Evolutionary conservation across 2,797 vertebrate species (phyloP).

Genomic region (Hybognathus amarus): DNA sequence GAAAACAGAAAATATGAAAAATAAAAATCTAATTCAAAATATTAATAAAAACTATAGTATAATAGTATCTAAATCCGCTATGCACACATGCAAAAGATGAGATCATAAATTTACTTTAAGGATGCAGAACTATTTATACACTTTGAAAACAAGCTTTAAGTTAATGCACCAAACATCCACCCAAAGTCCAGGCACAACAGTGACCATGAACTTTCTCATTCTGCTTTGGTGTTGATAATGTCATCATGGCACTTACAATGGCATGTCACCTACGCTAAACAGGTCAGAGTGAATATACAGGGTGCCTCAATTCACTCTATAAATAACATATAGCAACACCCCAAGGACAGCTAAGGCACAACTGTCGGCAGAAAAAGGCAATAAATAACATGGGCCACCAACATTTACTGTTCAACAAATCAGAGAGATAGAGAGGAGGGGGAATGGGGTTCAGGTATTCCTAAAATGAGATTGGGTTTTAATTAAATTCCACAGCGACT

Average conservation of each 20-base stretch:
- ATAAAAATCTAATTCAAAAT: too few relatives aligned
- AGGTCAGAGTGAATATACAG: constrained; percentile 23
- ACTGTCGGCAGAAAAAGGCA: constrained; percentile 26
- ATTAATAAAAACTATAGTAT: too few relatives aligned
- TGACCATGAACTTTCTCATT: constrained; percentile 2
- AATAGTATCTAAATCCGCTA: too few relatives aligned
- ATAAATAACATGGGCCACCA: constrained; percentile 26
- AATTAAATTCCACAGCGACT: constrained; percentile 28
- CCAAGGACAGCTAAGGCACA: constrained; percentile 33
- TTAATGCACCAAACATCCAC: background rate
- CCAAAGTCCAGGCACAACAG: background rate
- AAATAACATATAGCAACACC: constrained; percentile 36
- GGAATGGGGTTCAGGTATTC: background rate
- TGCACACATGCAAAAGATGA: too few relatives aligned
- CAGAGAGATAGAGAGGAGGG: background rate
- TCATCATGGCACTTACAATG: constrained; percentile 8
- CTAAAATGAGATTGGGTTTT: constrained; percentile 12
- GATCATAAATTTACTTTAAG: too few relatives aligned
- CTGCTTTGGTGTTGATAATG: constrained; percentile 1
- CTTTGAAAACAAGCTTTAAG: too few relatives aligned
- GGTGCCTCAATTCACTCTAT: constrained; percentile 25
- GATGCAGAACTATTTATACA: too few relatives aligned
- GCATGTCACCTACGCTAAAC: background rate
- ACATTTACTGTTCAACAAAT: constrained; percentile 29
- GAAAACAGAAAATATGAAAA: too few relatives aligned